phyloP scores from a whole-genome alignment of 1,140 invertebrate species.

The Aleiodes sp. region DNA sequence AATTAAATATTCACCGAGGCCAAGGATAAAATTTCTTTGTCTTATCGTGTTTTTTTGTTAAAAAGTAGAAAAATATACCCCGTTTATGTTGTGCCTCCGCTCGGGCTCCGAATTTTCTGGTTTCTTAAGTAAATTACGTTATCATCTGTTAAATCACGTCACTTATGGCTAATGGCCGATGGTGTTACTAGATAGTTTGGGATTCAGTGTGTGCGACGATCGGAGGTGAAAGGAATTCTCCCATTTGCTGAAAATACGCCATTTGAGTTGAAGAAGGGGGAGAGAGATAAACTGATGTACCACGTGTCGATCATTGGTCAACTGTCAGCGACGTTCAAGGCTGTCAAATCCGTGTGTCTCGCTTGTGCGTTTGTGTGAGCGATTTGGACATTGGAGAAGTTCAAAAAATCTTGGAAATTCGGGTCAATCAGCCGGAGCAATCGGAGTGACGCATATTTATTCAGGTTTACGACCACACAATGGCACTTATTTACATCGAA shows the following conservation, averaged over 20 bases:
- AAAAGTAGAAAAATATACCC: neutral
- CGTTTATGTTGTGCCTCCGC: neutral
- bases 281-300: conserved; percentile 4
- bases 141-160: neutral
- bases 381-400: neutral
- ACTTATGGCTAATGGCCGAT: neutral
- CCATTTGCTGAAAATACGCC: neutral
- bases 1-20: conserved; percentile 4
- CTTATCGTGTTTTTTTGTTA: neutral
- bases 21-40: no score
- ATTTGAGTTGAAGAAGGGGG: neutral
- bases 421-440: no score
- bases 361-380: no score
- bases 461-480: no score
- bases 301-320: no score
- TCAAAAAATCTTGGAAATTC: neutral
- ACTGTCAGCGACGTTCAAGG: no score
- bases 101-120: neutral
- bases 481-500: conserved; percentile 61
- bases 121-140: no score
- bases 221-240: conserved; percentile 17
- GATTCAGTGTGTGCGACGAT: neutral
- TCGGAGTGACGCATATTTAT: no score
- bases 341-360: conserved; percentile 15
- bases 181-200: neutral